Base-by-base conservation (phyloP, 1,140 invertebrate genomes). In the Trissolcus basalis region DNA sequence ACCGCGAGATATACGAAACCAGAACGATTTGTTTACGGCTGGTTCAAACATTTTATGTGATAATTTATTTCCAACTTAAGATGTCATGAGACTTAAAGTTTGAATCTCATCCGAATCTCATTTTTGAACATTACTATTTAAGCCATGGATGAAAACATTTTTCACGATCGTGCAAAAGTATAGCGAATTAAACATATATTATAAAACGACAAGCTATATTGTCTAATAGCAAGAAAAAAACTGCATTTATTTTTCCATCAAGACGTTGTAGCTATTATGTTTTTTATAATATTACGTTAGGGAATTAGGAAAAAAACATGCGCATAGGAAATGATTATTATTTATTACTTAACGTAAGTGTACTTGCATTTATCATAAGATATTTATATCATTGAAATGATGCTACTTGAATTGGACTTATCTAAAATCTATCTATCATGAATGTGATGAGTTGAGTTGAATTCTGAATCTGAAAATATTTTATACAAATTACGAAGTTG, bases 201-300 rank as follows among this genome's bases (percentile, higher is more conserved):
- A 43, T 58, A 58, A 51, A 58, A 14, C 15, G 6, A 12, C 7
- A 64, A 72, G 53, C 1, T 61, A 16, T 53, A 63, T 64, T 12
- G 19, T 54, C 39, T 53, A 51, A 47, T 41, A 27, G 19, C 19
- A 27, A n/a, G 33, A 56, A 58, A 64, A 13, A 47, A 64, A 14
- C 33, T 64, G 60, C 59, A 64, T 64, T 72, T 72, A 72, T 72
- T 72, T 72, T 72, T 72, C 49, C 47, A 58, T 72, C 54, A 39
- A 53, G 47, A 33, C 67, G 44, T 71, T 72, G 13, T 71, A 63
- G 51, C 47, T 70, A 39, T 27, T 44, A 61, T 70, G 33, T 7
- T 64, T 72, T 27, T 72, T 72, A 36, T 63, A 61, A 48, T 49
- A 27, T 63, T 58, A 63, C 39, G 14, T 56, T 50, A 45, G 15